Base-by-base conservation (phyloP, 2,888 invertebrate genomes). In the Melinopterus prodromus region DNA sequence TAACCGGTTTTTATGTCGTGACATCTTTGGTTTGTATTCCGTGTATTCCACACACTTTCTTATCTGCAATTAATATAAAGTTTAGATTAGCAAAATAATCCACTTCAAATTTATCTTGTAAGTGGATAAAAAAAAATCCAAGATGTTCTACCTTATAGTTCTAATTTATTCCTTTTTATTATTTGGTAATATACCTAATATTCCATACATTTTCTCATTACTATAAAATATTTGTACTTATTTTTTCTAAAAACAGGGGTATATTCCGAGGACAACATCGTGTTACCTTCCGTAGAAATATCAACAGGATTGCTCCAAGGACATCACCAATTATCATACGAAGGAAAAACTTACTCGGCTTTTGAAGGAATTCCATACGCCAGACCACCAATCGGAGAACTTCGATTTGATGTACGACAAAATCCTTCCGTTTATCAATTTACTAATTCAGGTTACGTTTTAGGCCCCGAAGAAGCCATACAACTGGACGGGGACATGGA, bases 401-500 rank as follows among this genome's bases (percentile, higher is more conserved):
- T 79, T 74, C 38, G 80, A 69, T 80, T 80, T 38, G 77, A 79
- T 36, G 80, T 80, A 80, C 26, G 69, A 76, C 70, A 71, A 53
- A 76, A 35, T 15, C 6, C 36, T 37, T 71, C 37, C 71, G 16
- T 74, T 37, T 37, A 26, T 71, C 9, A 70, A 77, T 14, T 71
- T 77, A 12, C 78, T 53, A 35, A 38, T 74, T 69, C 69, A 74
- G n/a, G 70, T 79, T 74, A 70, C 16, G 3, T 53, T 76, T 14
- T 35, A 83, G 83, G 79, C 82, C 16, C 83, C 83, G 7, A 77
- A 80, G 77, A 78, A 79, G 16, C 76, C 79, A 6, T n/a, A 80
- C 69, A 79, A 81, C 78, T 83, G 83, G 83, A 70, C 79, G n/a
- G 83, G 82, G 36, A 80, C 80, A 26, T 83, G 82, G 83, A 75